Base-by-base conservation (phyloP, 2,113 vertebrate species). In the Mus spicilegus region DNA sequence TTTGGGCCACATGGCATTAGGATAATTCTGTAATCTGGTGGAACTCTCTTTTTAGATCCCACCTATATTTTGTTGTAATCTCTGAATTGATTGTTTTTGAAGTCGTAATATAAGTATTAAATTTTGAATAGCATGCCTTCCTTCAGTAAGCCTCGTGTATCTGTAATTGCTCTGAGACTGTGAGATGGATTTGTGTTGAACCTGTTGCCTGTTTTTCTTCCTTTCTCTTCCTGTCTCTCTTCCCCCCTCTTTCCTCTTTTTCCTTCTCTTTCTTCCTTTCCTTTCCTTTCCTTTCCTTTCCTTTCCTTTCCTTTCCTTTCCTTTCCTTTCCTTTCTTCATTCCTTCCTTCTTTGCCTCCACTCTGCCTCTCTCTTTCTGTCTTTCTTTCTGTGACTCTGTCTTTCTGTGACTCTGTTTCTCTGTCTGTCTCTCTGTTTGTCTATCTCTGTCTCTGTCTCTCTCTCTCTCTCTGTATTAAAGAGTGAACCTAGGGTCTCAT, bases 61-160 rank as follows among this genome's bases (percentile, higher is more conserved):
- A 24, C 87, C 80, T 81, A 46, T 20, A 49, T 33, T 69, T 67
- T 87, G 36, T 87, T 87, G 8, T 51, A 87, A 5, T 87, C 30
- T 51, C 42, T 51, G 84, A 69, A 84, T 63, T 42, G 42, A 84
- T 72, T 94, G 80, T 61, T 51, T 14, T 39, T 61, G 65, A 69
- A 69, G 65, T 69, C 9, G 26, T 39, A 20, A 61, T 61, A 82
- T 61, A 65, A 28, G 82, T 56, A 82, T 51, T 80, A 11, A 46
- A 46, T 92, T 95, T 88, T 92, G 88, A 92, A 87, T 6, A 81
- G 39, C 12, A 22, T 70, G 26, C 28, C 67, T 97, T 95, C 81
- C 30, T 54, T 33, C 16, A 81, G 77, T 49, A 58, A 93, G 54
- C 51, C 51, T 85, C 30, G 33, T 39, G 30, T 61, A 82, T 61